Evolutionary conservation across 92 coral and sea anemone species (phyloP), one percentile per base, ranked within the genome.

Genomic region (Paramuricea clavata): DNA sequence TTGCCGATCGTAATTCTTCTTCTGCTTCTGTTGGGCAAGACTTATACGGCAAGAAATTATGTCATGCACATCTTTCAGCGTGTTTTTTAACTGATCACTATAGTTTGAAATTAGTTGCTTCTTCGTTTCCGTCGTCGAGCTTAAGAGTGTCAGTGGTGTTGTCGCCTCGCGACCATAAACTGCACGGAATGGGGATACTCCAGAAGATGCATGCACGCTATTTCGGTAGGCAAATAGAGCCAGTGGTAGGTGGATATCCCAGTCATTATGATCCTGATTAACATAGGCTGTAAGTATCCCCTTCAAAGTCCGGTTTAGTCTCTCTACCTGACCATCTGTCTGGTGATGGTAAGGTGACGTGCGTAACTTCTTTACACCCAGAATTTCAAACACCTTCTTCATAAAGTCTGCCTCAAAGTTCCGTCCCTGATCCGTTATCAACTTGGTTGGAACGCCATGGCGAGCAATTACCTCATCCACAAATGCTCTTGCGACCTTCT

Each of bases 371-470:
- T 47, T 47, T 26, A 83, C 50, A 15, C 81, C 85, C n/a, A 89
- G 86, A 44, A 89, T 39, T 33, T 49, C 21, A 49, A 85, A 89
- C 74, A 89, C 43, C 19, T 82, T 50, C 32, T 73, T 71, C 61
- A 89, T 89, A 12, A 78, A 15, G 50, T 70, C 61, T 30, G 85
- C 49, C 44, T 89, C 89, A 71, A 87, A 87, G 34, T 87, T 81
- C 12, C 74, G 52, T 6, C 91, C 87, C 54, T 87, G 91, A 35
- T 81, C 89, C 12, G 89, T 65, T 62, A 74, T 88, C 49, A 88
- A 74, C 21, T 80, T 87, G 6, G 39, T 50, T 19, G 89, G 89
- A 28, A 70, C 65, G 7, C 89, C 92, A 49, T 84, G 84, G 36
- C 77, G 71, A 28, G 76, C 61, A 47, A 87, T 42, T 12, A 87